These are phyloP conservation scores for Ricordea florida DNA, from an alignment of 92 coral and sea anemone species.

Conservation along the genomic window DNA sequence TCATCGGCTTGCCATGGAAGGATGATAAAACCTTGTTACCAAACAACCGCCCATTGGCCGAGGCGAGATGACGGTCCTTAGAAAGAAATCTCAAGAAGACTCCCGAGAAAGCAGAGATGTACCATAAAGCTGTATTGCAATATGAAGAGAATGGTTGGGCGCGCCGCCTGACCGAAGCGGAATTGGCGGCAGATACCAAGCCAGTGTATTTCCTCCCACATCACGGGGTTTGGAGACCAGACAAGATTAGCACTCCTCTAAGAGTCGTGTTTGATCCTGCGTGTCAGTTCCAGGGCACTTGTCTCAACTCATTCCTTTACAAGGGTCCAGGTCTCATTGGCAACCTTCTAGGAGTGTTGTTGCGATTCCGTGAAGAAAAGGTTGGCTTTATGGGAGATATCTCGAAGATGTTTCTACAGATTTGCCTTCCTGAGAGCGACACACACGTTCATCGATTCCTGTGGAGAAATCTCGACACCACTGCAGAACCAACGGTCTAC, in stretches of 20 bases:
- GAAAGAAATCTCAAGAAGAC: conserved; percentile 18
- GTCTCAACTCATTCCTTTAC: conserved; percentile 31
- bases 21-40: conserved; percentile 20
- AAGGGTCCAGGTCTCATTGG: conserved; percentile 55
- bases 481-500: conserved; percentile 19
- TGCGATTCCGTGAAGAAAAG: conserved; percentile 45
- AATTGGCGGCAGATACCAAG: not conserved
- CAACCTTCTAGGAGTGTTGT: conserved; percentile 34
- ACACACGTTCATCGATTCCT: conserved; percentile 46
- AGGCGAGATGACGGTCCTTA: conserved; percentile 9
- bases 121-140: conserved; percentile 15
- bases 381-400: conserved; percentile 39
- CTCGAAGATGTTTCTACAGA: conserved; percentile 45
- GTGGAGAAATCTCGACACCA: conserved; percentile 34
- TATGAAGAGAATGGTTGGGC: conserved; percentile 42
- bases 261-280: conserved; percentile 49
- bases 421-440: conserved; percentile 20
- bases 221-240: conserved; percentile 1
- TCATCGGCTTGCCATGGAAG: conserved; percentile 54
- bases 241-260: conserved; percentile 27
- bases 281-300: conserved; percentile 4
- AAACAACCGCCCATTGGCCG: conserved; percentile 35
- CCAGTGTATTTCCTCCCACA: conserved; percentile 35
- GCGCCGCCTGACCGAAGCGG: conserved; percentile 12
- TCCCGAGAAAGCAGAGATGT: conserved; percentile 34